phyloP scores from a whole-genome alignment of 64 coral and sea anemone species.

The Dendrophyllia cribrosa region DNA sequence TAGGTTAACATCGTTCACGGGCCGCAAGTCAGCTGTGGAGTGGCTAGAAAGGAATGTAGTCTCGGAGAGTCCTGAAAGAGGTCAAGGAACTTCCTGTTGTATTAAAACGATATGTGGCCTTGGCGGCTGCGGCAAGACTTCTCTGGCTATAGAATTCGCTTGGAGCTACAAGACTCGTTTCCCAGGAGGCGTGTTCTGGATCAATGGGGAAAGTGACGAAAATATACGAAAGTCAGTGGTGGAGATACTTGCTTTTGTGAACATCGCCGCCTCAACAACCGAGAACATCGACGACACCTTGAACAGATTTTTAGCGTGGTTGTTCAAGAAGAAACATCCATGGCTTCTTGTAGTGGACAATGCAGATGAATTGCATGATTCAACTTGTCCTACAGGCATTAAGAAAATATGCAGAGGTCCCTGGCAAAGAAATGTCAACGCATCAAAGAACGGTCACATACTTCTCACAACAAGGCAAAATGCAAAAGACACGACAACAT shows the following conservation, averaged over 20 bases:
- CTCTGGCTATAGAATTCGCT: no score
- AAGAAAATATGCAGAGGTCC: conserved; percentile 27
- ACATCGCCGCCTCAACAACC: background rate
- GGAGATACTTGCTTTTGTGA: background rate
- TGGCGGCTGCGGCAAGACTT: conserved; percentile 1
- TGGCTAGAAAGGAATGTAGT: background rate
- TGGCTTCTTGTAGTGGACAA: conserved; percentile 1
- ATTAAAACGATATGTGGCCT: background rate
- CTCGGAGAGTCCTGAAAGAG: background rate
- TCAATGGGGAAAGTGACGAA: conserved; percentile 1
- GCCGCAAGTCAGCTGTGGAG: background rate
- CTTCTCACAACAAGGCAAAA: conserved; percentile 42
- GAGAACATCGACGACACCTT: background rate
- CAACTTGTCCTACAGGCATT: background rate
- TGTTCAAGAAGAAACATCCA: no score
- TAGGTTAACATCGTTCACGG: background rate
- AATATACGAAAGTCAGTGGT: background rate
- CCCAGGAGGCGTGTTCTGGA: no score
- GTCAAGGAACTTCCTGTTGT: background rate
- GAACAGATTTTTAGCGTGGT: no score
- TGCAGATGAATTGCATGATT: conserved; percentile 36
- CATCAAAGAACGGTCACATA: conserved; percentile 34
- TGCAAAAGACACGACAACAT: background rate
- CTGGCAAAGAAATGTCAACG: background rate
- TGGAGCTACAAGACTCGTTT: no score